Evolutionary conservation across 2,888 invertebrate species (phyloP), one percentile per base, ranked within the genome.

Genomic region (Coelopa pilipes): DNA sequence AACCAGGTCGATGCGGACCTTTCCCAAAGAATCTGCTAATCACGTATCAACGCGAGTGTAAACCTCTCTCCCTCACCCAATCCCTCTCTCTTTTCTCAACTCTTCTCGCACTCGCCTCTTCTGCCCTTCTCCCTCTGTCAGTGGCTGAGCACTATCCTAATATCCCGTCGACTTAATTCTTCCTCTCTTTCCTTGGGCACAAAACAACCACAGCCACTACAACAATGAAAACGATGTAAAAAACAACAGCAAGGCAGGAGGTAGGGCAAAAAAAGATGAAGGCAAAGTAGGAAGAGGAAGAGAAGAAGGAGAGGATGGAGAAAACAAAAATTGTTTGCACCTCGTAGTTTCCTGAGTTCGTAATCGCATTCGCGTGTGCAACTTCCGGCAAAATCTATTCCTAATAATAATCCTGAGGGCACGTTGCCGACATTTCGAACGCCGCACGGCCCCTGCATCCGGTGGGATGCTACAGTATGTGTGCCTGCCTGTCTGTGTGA

Each of bases 341-440:
- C 67, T 73, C 59, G 70, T 62, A 53, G 73, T 73, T 73, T 75
- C 71, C 70, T 68, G 73, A 73, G 73, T 70, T 75, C 67, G 67
- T 67, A 72, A 72, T 72, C 81, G 82, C 79, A 82, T 82, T 81
- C 81, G 83, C 82, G 83, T 83, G 82, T 83, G 83, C 83, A 83
- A 84, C 84, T 84, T 83, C 83, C 83, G 80, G 78, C 79, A 79
- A 83, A 83, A 72, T 65, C 68, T 74, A 74, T 76, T 76, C 78
- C 62, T 74, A 73, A 80, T 76, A 76, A 78, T 79, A 79, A 78
- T 77, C 78, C 74, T 74, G 76, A 73, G 76, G 76, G 76, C 76
- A 79, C 77, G 79, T 78, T 78, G 77, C 78, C 79, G 80, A 76
- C 77, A 77, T 76, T 77, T 75, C 68, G 71, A 70, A 55, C 21